Percentiles rank a stretch among this genome's conserved stretches.
Evolutionary conservation across 2,888 invertebrate genomes (phyloP).

Genomic region (Zhengitettix transpicula): DNA sequence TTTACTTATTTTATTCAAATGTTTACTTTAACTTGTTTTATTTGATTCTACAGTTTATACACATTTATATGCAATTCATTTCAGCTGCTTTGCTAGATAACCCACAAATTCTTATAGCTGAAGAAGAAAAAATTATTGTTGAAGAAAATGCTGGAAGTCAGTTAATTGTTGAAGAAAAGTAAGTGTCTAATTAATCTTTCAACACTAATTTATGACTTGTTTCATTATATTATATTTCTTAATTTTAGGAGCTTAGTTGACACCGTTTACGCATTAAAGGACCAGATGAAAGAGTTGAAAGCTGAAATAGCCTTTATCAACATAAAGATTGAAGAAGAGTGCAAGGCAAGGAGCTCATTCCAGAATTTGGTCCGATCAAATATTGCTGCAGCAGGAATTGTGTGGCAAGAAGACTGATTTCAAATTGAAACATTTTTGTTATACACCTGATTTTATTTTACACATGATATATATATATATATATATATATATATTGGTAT

Average conservation of each 20-base stretch:
- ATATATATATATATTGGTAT: no score
- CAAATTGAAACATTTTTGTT: not conserved
- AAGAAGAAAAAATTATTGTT: slow-evolving; percentile 13
- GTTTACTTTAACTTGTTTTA: no score
- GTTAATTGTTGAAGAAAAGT: slow-evolving; percentile 12
- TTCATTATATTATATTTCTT: not conserved
- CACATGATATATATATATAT: no score
- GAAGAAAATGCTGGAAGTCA: slow-evolving; percentile 10
- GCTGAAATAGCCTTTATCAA: slow-evolving; percentile 39
- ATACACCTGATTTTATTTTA: not conserved
- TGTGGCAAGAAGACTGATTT: slow-evolving; percentile 1
- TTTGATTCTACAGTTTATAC: not conserved
- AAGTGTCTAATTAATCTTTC: slow-evolving; percentile 1
- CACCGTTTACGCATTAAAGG: slow-evolving; percentile 58
- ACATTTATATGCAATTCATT: not conserved
- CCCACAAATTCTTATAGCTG: slow-evolving; percentile 12
- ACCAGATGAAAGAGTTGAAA: slow-evolving; percentile 50
- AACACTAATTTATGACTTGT: not conserved
- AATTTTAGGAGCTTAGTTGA: slow-evolving; percentile 50
- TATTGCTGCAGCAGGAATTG: not conserved
- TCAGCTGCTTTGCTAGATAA: slow-evolving; percentile 10
- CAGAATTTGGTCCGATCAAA: slow-evolving; percentile 23
- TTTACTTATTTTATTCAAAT: no score
- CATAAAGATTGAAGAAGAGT: slow-evolving; percentile 50
- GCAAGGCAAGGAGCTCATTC: slow-evolving; percentile 31